Evolutionary conservation across 2,888 invertebrate genomes (phyloP).

Genomic region (Drosophila cyrtoloma): DNA sequence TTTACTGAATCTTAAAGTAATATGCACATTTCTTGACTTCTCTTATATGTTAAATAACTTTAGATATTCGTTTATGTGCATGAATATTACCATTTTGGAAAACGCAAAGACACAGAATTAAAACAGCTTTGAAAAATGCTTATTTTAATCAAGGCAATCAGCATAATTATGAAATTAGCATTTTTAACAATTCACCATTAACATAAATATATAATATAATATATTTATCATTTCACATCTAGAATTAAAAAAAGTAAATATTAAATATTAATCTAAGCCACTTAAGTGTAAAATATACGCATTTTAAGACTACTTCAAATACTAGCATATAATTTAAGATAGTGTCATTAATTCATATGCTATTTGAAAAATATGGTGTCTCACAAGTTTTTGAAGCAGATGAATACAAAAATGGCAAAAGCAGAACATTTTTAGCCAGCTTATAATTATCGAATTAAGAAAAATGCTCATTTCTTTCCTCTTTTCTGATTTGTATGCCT

Average conservation of each 20-base stretch:
- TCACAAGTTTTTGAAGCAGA: neutral
- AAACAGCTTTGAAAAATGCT: neutral
- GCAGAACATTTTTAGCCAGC: neutral
- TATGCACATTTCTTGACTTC: no score
- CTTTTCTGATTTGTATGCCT: neutral
- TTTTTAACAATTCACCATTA: neutral
- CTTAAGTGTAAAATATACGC: neutral
- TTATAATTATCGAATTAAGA: neutral
- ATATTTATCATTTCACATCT: neutral
- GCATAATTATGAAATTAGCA: neutral
- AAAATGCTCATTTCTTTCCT: no score
- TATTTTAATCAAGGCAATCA: no score
- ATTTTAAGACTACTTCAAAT: no score
- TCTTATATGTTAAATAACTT: no score
- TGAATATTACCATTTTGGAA: neutral
- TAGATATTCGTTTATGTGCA: neutral
- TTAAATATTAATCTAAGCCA: neutral
- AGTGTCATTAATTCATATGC: no score
- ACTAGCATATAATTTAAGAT: no score
- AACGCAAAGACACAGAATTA: neutral
- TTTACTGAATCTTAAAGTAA: no score
- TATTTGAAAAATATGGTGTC: no score
- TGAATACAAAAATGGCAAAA: neutral
- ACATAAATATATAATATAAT: neutral
- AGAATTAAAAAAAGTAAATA: no score